Percentiles rank a stretch among this genome's conserved stretches.
Evolutionary conservation across 2,113 vertebrate genomes (phyloP).

Genomic region (Felis chaus): DNA sequence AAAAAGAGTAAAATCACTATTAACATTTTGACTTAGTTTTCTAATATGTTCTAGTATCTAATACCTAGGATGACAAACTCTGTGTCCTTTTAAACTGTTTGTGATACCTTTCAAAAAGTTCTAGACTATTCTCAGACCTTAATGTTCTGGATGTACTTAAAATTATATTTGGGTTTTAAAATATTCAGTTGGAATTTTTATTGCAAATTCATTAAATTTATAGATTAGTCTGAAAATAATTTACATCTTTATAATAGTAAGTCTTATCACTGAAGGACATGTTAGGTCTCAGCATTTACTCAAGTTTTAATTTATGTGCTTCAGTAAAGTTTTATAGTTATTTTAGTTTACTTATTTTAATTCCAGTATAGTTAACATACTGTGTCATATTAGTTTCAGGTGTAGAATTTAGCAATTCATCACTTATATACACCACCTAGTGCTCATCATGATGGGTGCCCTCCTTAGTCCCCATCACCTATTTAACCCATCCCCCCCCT

Average conservation of each 20-base stretch:
- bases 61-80: background rate
- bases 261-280: background rate
- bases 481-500: background rate
- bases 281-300: background rate
- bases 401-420: background rate
- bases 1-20: background rate
- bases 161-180: background rate
- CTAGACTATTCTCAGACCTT: background rate
- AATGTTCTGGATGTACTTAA: background rate
- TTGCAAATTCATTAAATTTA: slow-evolving; percentile 3
- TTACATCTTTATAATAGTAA: background rate
- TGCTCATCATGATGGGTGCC: background rate
- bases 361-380: background rate
- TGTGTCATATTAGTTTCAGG: background rate
- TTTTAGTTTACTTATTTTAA: background rate
- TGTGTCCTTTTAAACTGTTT: background rate
- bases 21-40: background rate
- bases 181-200: background rate
- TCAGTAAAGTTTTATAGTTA: background rate
- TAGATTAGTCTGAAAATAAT: background rate
- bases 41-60: background rate
- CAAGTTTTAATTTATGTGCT: background rate
- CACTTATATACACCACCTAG: background rate
- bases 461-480: background rate
- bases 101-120: background rate